Evolutionary conservation across 2,888 invertebrate genomes (phyloP), one percentile per base, ranked within the genome.

Genomic region (Plebejus anna): DNA sequence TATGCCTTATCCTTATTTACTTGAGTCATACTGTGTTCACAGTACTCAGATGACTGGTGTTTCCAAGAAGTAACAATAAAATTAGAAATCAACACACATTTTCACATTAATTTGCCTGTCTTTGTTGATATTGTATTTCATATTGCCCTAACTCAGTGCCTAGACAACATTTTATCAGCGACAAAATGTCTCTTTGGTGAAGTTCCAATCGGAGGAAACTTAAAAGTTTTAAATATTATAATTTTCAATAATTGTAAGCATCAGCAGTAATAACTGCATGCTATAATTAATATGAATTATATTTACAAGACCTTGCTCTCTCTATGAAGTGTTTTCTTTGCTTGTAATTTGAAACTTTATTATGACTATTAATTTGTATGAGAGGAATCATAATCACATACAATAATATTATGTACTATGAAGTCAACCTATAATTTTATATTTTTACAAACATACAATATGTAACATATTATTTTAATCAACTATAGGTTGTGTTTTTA

Each of bases 281-380:
- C 66, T 66, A 66, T 66, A 32, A 47, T 47, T 47, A 66, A 66
- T 66, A 66, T 16, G 22, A 66, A 66, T 66, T 66, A 36, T 66
- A 72, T 72, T 72, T 72, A 22, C 22, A 47, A 72, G 9, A 47
- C 42, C 47, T 28, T 47, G 72, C 72, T 72, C 72, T 72, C 72
- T 72, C 72, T 72, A 72, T 72, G 28, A 66, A 36, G 2, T 32
- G 13, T 66, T 61, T 61, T 61, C 61, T 61, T 66, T 32, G 11
- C 66, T 32, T 32, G 22, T 22, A 32, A 32, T 61, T 61, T 3
- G 7, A 32, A 32, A 5, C 13, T 61, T 61, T 66, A 4, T 32
- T 66, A 28, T 3, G 11, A 32, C 4, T 32, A 66, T 66, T 32
- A 32, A 4, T 66, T 66, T 66, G 32, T 61, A 61, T 61, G 28